Base-by-base conservation (phyloP, 2,888 invertebrate species). In the Lordiphosa fenestrarum region DNA sequence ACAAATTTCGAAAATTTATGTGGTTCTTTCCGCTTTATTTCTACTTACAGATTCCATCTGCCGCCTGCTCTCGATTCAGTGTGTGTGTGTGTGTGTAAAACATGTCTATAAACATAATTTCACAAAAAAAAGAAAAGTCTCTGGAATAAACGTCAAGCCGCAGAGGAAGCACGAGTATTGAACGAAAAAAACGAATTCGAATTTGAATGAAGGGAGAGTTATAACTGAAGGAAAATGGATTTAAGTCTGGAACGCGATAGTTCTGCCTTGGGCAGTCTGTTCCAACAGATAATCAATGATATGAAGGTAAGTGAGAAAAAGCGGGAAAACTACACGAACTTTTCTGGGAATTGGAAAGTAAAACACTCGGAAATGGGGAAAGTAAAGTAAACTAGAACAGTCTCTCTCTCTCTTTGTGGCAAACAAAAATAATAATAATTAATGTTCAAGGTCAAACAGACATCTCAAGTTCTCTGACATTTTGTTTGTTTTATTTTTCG, bases 211-310 rank as follows among this genome's bases (percentile, higher is more conserved):
- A 38, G 30, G 15, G 13, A 48, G 23, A 51, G 40, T 47, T 35
- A 60, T 5, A 36, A 44, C 23, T 15, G 7, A 23, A 52, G 19
- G 21, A 77, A 73, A 69, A 90, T 90, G 90, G 90, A 90, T 88
- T 86, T 90, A 66, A 89, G 87, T 69, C 84, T 90, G 61, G 90
- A 90, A 86, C 88, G 95, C 90, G 96, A 96, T 91, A 95, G 95
- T 89, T 95, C 95, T 89, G 96, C 96, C 77, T 91, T 98, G 87
- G 98, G 98, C 90, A 96, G 95, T 88, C 92, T 98, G 80, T 98
- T 98, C 90, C 97, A 98, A 90, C 96, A 96, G 90, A 96, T 98
- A 84, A 94, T 98, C 85, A 94, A 94, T 87, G 98, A 98, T 90
- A 95, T 98, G 95, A 98, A 98, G 95, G 98, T 98, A 92, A 91